These are phyloP conservation scores for Dasyprocta punctata DNA, from an alignment of 2,113 vertebrate species.

Conservation along the genomic window DNA sequence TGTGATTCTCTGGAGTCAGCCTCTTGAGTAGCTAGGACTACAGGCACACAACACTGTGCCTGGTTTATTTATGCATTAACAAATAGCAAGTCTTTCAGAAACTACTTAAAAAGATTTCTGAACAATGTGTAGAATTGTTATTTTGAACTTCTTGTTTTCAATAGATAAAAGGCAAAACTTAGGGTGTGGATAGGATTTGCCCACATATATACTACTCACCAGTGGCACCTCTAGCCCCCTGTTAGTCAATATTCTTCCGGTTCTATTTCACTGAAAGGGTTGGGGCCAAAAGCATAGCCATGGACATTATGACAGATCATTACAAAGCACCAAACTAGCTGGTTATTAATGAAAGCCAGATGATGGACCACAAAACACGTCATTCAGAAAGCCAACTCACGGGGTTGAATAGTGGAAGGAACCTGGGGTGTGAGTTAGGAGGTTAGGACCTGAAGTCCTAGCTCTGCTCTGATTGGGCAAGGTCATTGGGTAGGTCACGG, in stretches of 20 bases:
- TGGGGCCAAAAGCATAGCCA: not conserved
- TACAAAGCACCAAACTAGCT: conserved; percentile 27
- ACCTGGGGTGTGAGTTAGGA: not conserved
- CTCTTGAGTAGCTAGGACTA: not conserved
- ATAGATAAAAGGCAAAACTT: not conserved
- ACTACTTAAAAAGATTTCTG: conserved; percentile 5
- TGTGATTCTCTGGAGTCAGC: not conserved
- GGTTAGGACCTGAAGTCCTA: not conserved
- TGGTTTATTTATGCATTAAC: not conserved
- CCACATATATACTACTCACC: not conserved
- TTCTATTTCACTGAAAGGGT: not conserved
- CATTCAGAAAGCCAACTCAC: not conserved
- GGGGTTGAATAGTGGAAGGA: not conserved
- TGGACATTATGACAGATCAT: not conserved
- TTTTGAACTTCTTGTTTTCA: not conserved
- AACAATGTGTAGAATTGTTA: not conserved
- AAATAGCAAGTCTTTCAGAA: not conserved
- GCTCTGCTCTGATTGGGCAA: not conserved
- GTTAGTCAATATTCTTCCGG: not conserved
- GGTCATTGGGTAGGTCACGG: not conserved
- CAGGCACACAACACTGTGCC: not conserved
- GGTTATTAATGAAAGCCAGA: conserved; percentile 67
- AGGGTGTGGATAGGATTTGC: not conserved
- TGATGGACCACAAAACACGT: conserved; percentile 11
- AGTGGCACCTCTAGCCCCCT: not conserved